Conservation (phyloP, 2,113 vertebrate genomes). For the Centrocercus urophasianus region DNA sequence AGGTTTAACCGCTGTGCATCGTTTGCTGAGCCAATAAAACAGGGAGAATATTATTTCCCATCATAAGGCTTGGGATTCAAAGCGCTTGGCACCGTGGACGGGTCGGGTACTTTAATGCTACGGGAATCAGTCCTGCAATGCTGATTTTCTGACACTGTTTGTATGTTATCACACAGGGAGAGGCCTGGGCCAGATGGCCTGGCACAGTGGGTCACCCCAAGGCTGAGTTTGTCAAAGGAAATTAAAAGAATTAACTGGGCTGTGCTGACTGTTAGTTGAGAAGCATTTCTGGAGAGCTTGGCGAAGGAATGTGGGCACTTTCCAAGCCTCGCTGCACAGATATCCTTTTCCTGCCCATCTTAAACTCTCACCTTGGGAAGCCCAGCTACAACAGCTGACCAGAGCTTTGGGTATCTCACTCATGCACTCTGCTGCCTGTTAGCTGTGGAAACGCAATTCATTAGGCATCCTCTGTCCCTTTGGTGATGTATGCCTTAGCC, state of each 20-base stretch:
- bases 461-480: neutral
- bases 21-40: fast-evolving
- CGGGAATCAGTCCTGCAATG: neutral
- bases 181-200: conserved; percentile 29
- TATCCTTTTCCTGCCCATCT: neutral
- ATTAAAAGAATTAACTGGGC: neutral
- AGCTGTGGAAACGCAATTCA: neutral
- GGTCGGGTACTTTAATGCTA: neutral
- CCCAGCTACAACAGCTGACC: neutral
- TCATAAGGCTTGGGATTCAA: neutral
- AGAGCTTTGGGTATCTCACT: neutral
- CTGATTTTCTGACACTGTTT: neutral
- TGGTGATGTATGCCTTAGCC: neutral
- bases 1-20: neutral
- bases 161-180: neutral
- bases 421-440: neutral
- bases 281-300: neutral
- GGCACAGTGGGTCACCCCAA: neutral
- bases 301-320: neutral
- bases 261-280: neutral
- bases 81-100: neutral
- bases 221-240: conserved; percentile 24
- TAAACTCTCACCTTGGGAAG: neutral
- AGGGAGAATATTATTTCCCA: neutral
- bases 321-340: neutral